These are phyloP conservation scores for Drosophila micromelanica DNA, from an alignment of 1,140 invertebrate species.

Conservation along the genomic window DNA sequence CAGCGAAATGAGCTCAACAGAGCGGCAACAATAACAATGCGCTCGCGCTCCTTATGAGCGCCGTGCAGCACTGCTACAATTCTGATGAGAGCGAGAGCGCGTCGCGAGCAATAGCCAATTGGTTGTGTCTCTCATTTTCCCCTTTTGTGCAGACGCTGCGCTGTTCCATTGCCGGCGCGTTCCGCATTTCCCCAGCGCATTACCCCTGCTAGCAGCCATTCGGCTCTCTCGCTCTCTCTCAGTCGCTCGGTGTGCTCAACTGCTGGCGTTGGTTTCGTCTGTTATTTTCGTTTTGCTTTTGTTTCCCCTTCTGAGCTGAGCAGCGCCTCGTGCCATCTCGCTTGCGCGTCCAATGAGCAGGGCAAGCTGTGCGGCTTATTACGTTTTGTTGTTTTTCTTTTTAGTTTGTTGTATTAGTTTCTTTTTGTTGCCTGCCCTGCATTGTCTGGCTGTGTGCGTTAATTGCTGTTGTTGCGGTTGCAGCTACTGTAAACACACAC, in stretches of 20 bases:
- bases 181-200: conserved; percentile 38
- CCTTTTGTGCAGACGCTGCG: conserved; percentile 46
- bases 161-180: conserved; percentile 39
- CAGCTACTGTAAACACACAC: conserved; percentile 37
- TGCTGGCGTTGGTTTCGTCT: conserved; percentile 5
- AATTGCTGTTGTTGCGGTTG: conserved; percentile 54
- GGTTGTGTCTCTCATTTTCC: conserved; percentile 22
- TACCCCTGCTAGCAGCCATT: conserved; percentile 29
- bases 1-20: not conserved
- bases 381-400: conserved; percentile 31
- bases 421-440: conserved; percentile 22
- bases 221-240: conserved; percentile 4
- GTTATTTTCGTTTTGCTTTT: conserved; percentile 24
- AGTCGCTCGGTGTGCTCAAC: not conserved
- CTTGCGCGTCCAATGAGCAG: conserved; percentile 62
- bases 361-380: conserved; percentile 39
- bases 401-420: conserved; percentile 9
- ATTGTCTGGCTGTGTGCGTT: conserved; percentile 44
- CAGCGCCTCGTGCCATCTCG: conserved; percentile 53
- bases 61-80: conserved; percentile 25
- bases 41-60: conserved; percentile 18
- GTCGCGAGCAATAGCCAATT: conserved; percentile 8
- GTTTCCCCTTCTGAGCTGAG: conserved; percentile 40
- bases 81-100: conserved; percentile 23
- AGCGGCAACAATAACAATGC: conserved; percentile 45